These are phyloP conservation scores for Elaphurus davidianus DNA, from an alignment of 2,113 vertebrate genomes.

Conservation along the genomic window DNA sequence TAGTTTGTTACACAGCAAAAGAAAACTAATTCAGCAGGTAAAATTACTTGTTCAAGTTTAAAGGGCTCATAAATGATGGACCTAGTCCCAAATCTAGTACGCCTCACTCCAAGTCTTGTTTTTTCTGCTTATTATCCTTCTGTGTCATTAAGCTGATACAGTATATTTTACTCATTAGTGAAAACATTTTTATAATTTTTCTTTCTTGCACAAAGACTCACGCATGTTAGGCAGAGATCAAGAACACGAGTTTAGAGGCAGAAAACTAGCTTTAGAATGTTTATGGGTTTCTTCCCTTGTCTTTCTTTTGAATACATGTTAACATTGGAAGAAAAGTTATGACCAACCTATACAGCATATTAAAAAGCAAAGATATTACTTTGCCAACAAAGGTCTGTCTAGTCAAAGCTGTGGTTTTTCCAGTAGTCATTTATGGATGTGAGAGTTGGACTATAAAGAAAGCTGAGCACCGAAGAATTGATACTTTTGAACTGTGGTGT, in stretches of 20 bases:
- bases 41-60: neutral
- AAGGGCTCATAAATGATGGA: neutral
- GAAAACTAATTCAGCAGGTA: neutral
- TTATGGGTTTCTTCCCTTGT: neutral
- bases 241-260: neutral
- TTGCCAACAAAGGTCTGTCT: neutral
- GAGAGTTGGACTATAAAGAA: neutral
- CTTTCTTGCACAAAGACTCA: neutral
- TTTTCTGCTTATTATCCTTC: neutral
- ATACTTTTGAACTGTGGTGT: neutral
- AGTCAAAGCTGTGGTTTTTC: neutral
- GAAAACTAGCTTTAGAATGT: neutral
- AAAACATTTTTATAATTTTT: neutral
- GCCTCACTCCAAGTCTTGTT: neutral
- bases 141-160: neutral
- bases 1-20: neutral
- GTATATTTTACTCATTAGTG: neutral
- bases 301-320: neutral
- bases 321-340: neutral
- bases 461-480: neutral
- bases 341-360: neutral
- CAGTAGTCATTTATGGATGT: neutral
- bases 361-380: neutral
- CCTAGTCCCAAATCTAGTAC: neutral
- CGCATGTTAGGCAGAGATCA: neutral